These are phyloP conservation scores for Spodoptera littoralis DNA, from an alignment of 2,888 invertebrate genomes.

Conservation along the genomic window DNA sequence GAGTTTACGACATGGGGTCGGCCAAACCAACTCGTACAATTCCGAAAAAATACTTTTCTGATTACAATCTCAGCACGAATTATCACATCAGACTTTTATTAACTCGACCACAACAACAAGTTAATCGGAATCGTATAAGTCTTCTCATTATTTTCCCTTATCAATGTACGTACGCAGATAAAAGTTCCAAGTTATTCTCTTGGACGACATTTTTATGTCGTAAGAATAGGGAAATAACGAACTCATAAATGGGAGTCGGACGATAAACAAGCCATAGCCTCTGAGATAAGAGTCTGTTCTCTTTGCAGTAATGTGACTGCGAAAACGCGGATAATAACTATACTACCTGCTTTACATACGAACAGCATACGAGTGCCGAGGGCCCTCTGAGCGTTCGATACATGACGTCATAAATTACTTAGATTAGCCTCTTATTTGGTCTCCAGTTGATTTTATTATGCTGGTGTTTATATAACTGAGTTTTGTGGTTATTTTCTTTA, in stretches of 20 bases:
- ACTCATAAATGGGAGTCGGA: constrained; percentile 84
- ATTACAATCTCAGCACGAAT: constrained; percentile 52
- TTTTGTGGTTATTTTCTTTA: constrained; percentile 19
- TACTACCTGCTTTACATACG: constrained; percentile 61
- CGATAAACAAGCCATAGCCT: constrained; percentile 84
- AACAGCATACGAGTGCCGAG: constrained; percentile 52
- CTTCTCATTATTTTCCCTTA: constrained; percentile 85
- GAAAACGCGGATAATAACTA: constrained; percentile 67
- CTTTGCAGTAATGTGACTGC: constrained; percentile 71
- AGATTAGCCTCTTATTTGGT: constrained; percentile 45
- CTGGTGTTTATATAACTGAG: constrained; percentile 32
- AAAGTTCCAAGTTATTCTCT: constrained; percentile 80
- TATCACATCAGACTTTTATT: constrained; percentile 67
- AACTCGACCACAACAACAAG: constrained; percentile 78
- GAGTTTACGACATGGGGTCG: constrained; percentile 58
- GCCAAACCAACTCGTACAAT: constrained; percentile 46
- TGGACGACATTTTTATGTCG: constrained; percentile 86
- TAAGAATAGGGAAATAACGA: constrained; percentile 87
- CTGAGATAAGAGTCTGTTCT: constrained; percentile 76
- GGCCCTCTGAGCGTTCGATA: constrained; percentile 41
- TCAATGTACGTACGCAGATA: constrained; percentile 81
- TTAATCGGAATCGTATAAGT: constrained; percentile 80
- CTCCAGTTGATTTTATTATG: constrained; percentile 36
- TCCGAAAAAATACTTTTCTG: constrained; percentile 48
- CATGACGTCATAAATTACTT: constrained; percentile 43